These are phyloP conservation scores for Tarsius wallacei DNA, from an alignment of 2,797 vertebrate species.

Conservation along the genomic window DNA sequence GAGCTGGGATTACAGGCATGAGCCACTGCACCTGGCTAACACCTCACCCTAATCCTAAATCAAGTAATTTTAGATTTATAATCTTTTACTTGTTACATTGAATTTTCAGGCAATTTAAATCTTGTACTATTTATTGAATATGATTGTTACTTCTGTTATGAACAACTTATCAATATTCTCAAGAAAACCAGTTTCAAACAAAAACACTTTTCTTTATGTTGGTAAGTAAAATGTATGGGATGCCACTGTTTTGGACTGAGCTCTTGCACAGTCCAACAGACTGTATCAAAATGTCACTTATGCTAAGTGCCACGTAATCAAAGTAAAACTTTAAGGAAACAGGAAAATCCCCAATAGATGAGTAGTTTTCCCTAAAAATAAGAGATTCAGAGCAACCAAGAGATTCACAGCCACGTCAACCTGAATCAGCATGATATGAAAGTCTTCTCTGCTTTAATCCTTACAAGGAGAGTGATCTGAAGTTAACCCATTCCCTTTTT, in stretches of 20 bases:
- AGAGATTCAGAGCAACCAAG: neutral
- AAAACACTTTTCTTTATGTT: neutral
- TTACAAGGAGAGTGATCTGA: neutral
- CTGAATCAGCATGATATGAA: neutral
- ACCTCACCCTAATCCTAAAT: neutral
- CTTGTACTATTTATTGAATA: neutral
- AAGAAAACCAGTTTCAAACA: conserved; percentile 24
- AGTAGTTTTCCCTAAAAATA: neutral
- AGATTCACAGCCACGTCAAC: neutral
- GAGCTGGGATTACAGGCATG: neutral
- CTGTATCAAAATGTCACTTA: neutral
- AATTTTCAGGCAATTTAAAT: neutral
- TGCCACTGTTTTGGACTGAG: neutral
- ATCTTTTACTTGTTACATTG: neutral
- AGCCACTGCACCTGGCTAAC: neutral
- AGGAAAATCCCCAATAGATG: neutral
- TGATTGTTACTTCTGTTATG: neutral
- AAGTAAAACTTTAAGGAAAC: neutral
- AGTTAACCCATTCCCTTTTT: neutral
- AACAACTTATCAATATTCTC: neutral
- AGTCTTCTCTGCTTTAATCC: neutral
- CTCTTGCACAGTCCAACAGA: neutral
- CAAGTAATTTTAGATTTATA: neutral
- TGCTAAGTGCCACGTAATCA: neutral
- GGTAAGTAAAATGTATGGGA: neutral